phyloP scores from a whole-genome alignment of 2,113 vertebrate species.

The Illadopsis cleaveri region DNA sequence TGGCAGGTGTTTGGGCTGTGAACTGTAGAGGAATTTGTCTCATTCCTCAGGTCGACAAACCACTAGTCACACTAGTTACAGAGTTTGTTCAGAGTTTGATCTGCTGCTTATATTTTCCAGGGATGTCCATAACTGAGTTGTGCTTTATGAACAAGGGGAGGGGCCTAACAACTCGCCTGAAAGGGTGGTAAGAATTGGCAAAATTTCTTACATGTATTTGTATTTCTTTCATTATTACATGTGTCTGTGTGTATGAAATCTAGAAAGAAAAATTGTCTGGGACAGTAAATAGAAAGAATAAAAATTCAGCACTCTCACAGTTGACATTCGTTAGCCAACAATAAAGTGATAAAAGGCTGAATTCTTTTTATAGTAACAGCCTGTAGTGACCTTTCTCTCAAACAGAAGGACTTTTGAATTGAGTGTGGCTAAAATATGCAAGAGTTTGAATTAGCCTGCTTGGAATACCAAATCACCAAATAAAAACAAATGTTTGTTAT shows the following conservation, averaged over 20 bases:
- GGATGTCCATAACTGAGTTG: neutral
- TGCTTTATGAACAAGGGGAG: neutral
- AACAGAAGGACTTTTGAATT: neutral
- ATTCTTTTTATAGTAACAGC: neutral
- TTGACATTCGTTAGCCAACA: neutral
- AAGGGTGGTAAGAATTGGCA: conserved; percentile 34
- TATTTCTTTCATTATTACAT: neutral
- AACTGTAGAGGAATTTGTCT: neutral
- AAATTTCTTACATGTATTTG: neutral
- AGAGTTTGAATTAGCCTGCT: neutral
- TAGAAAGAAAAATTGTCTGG: neutral
- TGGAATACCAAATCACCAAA: neutral
- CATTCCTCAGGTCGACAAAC: neutral
- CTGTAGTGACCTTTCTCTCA: neutral
- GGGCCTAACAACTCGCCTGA: neutral
- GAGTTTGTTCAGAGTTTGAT: neutral
- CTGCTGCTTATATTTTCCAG: conserved; percentile 17
- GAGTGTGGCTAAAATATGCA: neutral
- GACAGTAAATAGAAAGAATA: neutral
- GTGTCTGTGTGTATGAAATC: neutral
- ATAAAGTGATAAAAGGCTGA: neutral
- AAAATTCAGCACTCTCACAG: neutral
- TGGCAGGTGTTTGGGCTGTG: neutral
- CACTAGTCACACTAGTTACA: neutral
- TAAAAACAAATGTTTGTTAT: neutral